phyloP scores from a whole-genome alignment of 2,797 vertebrate genomes.

The Notamacropus eugenii region DNA sequence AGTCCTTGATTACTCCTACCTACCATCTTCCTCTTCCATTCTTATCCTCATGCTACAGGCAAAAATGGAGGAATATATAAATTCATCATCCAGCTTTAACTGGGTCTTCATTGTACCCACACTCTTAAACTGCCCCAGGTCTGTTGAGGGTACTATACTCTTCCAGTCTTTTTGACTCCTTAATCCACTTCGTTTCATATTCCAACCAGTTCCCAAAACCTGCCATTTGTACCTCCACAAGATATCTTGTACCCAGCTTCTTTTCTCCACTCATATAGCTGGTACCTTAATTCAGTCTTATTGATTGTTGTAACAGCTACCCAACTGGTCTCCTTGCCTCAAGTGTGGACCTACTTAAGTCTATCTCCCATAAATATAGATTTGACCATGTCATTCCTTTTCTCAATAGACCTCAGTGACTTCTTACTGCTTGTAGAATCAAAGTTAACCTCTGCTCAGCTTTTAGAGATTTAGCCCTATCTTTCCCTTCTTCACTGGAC shows the following conservation, averaged over 20 bases:
- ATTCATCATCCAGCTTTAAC: not conserved
- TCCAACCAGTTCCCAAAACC: not conserved
- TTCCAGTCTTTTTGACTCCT: not conserved
- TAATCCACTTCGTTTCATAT: not conserved
- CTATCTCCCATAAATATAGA: not conserved
- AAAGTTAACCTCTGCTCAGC: not conserved
- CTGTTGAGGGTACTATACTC: not conserved
- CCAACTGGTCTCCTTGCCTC: not conserved
- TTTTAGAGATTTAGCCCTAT: not conserved
- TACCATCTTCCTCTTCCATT: not conserved
- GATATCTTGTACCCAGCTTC: not conserved
- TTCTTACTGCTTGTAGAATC: not conserved
- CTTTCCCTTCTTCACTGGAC: not conserved
- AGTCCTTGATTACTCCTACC: not conserved
- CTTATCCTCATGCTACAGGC: not conserved
- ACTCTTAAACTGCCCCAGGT: not conserved
- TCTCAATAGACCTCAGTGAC: not conserved
- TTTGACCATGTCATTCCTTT: not conserved
- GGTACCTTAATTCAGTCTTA: not conserved
- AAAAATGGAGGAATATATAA: not conserved
- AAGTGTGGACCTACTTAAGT: not conserved
- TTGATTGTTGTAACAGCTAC: not conserved
- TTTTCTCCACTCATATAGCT: not conserved
- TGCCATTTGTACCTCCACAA: not conserved
- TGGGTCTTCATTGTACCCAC: not conserved